Evolutionary conservation across 2,797 vertebrate species (phyloP).

Genomic region (Echeneis naucrates): DNA sequence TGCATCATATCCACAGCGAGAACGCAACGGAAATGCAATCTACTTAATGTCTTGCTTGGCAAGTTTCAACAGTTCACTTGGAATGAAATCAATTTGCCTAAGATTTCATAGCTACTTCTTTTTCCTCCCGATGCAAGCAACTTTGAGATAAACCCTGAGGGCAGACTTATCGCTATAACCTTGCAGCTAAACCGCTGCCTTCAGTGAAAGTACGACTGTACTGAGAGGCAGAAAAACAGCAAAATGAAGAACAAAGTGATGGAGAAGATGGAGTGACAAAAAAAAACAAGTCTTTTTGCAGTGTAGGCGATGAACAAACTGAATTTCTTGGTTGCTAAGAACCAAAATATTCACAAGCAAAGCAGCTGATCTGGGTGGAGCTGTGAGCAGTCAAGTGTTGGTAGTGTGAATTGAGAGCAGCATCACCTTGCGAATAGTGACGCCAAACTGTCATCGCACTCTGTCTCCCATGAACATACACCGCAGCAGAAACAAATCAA

Average conservation of each 20-base stretch:
- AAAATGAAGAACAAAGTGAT: slow-evolving; percentile 29
- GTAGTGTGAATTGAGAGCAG: slow-evolving; percentile 19
- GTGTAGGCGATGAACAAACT: slow-evolving; percentile 21
- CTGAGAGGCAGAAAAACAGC: slow-evolving; percentile 28
- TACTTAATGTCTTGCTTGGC: slow-evolving; percentile 13
- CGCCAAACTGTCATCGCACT: slow-evolving; percentile 57
- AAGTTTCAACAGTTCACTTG: slow-evolving; percentile 30
- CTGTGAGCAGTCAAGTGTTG: slow-evolving; percentile 42
- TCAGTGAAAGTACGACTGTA: slow-evolving; percentile 17
- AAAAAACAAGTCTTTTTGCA: slow-evolving; percentile 19
- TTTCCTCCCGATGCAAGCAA: slow-evolving; percentile 36
- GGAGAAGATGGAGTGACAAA: slow-evolving; percentile 4
- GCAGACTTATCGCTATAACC: slow-evolving; percentile 57
- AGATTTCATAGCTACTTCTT: slow-evolving; percentile 42
- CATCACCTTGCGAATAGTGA: slow-evolving; percentile 60
- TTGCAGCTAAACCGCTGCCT: slow-evolving; percentile 52
- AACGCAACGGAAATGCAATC: slow-evolving; percentile 8
- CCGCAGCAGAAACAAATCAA: neutral
- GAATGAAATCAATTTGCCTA: slow-evolving; percentile 32
- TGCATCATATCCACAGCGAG: slow-evolving; percentile 20
- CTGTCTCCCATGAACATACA: slow-evolving; percentile 10
- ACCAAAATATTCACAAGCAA: neutral
- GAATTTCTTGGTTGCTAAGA: slow-evolving; percentile 1
- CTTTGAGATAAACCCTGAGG: slow-evolving; percentile 42
- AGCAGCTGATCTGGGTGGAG: slow-evolving; percentile 12